A percentile compares a stretch with the other conserved stretches of the same genome.
phyloP scores from a whole-genome alignment of 2,113 vertebrate genomes.

The Circaetus gallicus region DNA sequence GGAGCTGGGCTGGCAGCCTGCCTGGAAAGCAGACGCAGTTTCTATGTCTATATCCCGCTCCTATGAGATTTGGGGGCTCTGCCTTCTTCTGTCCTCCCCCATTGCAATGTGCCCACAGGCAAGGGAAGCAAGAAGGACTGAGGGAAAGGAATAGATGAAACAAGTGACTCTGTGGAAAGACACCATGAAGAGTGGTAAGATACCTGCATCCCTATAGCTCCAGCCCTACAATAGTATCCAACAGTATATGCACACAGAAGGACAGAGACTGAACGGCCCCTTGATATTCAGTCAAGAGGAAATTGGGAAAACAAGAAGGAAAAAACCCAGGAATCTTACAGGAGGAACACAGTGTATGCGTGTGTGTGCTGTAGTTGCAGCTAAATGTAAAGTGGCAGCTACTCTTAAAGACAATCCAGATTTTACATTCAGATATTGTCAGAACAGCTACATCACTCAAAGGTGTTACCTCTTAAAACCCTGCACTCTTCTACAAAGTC shows the following conservation, averaged over 20 bases:
- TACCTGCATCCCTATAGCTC: not conserved
- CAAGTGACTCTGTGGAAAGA: not conserved
- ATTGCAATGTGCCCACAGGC: not conserved
- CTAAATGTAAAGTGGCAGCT: not conserved
- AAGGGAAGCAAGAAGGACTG: not conserved
- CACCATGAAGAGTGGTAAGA: not conserved
- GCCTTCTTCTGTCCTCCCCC: not conserved
- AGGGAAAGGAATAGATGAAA: not conserved
- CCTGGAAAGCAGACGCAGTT: not conserved
- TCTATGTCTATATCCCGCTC: not conserved
- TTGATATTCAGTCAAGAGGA: not conserved
- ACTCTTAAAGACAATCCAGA: not conserved
- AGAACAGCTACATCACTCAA: not conserved
- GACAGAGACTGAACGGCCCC: not conserved
- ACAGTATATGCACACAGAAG: not conserved
- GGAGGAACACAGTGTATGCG: not conserved
- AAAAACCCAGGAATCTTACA: not conserved
- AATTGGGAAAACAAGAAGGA: not conserved
- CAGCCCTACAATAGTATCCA: not conserved
- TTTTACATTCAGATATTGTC: not conserved
- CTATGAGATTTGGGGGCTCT: not conserved
- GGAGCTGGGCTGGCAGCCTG: not conserved
- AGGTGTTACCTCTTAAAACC: not conserved
- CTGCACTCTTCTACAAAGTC: not conserved
- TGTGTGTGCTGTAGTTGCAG: not conserved